Conservation (phyloP, 1,140 invertebrate species). For the Homarus americanus region DNA sequence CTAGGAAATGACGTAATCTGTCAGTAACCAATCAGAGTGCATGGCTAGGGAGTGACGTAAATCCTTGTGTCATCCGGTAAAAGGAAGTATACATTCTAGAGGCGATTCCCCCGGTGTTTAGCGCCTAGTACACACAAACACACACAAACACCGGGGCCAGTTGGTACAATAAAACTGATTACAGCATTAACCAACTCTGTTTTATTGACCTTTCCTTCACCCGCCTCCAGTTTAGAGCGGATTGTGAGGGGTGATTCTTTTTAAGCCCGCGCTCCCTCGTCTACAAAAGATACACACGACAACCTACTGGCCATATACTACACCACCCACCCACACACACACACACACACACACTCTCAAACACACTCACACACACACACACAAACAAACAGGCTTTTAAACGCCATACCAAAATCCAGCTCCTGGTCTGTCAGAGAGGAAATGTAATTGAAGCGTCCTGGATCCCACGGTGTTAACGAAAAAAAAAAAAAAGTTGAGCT, state of each 20-base stretch:
- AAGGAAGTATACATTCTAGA: too few species aligned
- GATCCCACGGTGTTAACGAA: background rate
- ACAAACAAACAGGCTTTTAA: slow-evolving; percentile 7
- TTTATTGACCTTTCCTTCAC: slow-evolving; percentile 53
- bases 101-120: too few species aligned
- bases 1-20: too few species aligned
- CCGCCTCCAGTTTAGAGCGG: slow-evolving; percentile 4
- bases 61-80: background rate
- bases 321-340: background rate
- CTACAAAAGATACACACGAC: slow-evolving; percentile 31
- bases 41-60: background rate
- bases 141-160: background rate
- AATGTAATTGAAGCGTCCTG: background rate
- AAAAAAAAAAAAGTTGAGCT: background rate
- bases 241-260: slow-evolving; percentile 30
- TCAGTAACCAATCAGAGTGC: too few species aligned
- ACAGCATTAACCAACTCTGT: slow-evolving; percentile 18
- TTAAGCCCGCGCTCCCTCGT: background rate
- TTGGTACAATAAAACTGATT: slow-evolving; percentile 27
- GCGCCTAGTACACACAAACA: too few species aligned
- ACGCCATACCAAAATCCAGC: background rate
- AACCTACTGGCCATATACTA: slow-evolving; percentile 4
- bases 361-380: background rate
- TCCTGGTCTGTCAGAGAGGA: background rate
- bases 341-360: background rate